Conservation (phyloP, 2,888 invertebrate species). For the Hypsopygia costalis region DNA sequence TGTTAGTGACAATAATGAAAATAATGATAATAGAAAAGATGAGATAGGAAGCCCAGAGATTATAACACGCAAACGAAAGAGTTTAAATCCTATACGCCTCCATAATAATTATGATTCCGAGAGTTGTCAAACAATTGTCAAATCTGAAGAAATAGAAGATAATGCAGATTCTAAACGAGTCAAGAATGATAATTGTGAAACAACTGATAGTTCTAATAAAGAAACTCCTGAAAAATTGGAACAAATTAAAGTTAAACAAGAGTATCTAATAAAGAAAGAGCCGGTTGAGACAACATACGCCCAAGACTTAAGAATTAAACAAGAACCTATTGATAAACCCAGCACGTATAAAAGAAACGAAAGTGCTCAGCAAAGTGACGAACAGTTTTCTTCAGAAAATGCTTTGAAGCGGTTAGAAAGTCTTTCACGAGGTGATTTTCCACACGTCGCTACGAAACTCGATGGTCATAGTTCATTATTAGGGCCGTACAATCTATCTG, state of each 20-base stretch:
- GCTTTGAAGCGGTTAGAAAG: conserved; percentile 89
- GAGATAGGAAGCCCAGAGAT: conserved; percentile 77
- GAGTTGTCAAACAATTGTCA: conserved; percentile 32
- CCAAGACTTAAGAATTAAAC: conserved; percentile 62
- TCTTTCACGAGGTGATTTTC: conserved; percentile 89
- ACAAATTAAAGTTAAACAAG: conserved; percentile 52
- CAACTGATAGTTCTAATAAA: conserved; percentile 21
- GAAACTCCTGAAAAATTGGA: conserved; percentile 25
- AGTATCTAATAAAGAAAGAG: conserved; percentile 48
- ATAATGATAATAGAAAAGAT: conserved; percentile 64
- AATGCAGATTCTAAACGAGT: conserved; percentile 58
- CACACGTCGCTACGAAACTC: conserved; percentile 54
- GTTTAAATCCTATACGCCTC: conserved; percentile 91
- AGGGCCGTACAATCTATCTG: conserved; percentile 57
- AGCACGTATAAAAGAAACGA: conserved; percentile 42
- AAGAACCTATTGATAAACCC: conserved; percentile 57
- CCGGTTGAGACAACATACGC: conserved; percentile 40
- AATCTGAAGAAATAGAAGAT: conserved; percentile 44
- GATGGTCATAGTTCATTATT: conserved; percentile 41
- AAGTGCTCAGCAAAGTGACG: conserved; percentile 28
- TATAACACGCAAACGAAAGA: conserved; percentile 92
- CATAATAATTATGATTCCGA: conserved; percentile 63
- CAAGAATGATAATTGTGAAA: conserved; percentile 45
- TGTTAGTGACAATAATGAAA: conserved; percentile 62
- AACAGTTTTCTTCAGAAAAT: conserved; percentile 79